Conservation (phyloP, 2,888 invertebrate genomes). For the Operophtera brumata region DNA sequence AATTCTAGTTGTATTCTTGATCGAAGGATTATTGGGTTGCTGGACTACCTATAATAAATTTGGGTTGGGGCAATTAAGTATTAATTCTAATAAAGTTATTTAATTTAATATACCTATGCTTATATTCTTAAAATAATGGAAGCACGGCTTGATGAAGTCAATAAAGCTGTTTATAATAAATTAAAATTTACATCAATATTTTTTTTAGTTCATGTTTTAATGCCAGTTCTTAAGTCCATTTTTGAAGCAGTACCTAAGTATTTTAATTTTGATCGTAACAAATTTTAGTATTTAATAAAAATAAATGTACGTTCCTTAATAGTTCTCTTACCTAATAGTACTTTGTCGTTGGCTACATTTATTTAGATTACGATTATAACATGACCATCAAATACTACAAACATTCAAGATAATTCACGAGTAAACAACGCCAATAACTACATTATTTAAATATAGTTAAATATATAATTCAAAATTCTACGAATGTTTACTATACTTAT, state of each 20-base stretch:
- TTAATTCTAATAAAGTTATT: conserved; percentile 17
- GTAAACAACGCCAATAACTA: conserved; percentile 36
- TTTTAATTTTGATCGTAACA: too few relatives aligned
- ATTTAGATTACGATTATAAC: conserved; percentile 6
- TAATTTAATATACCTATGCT: background rate
- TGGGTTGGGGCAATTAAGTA: conserved; percentile 9
- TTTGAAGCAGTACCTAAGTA: too few relatives aligned
- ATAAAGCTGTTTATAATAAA: background rate
- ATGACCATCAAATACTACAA: conserved; percentile 29
- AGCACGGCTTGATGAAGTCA: conserved; percentile 10
- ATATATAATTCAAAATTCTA: conserved; percentile 26
- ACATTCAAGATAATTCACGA: conserved; percentile 41
- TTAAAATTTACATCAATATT: background rate
- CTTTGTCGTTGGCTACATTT: too few relatives aligned
- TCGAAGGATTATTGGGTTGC: too few relatives aligned
- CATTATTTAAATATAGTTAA: conserved; percentile 6
- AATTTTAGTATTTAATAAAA: background rate
- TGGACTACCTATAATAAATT: background rate
- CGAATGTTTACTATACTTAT: conserved; percentile 41
- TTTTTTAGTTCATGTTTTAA: too few relatives aligned
- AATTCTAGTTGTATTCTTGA: too few relatives aligned
- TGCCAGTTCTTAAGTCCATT: background rate
- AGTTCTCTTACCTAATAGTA: too few relatives aligned
- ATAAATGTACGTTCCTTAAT: background rate
- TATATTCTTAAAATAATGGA: conserved; percentile 22